Base-by-base conservation (phyloP, 2,888 invertebrate species). In the Bursaphelenchus okinawaensis region DNA sequence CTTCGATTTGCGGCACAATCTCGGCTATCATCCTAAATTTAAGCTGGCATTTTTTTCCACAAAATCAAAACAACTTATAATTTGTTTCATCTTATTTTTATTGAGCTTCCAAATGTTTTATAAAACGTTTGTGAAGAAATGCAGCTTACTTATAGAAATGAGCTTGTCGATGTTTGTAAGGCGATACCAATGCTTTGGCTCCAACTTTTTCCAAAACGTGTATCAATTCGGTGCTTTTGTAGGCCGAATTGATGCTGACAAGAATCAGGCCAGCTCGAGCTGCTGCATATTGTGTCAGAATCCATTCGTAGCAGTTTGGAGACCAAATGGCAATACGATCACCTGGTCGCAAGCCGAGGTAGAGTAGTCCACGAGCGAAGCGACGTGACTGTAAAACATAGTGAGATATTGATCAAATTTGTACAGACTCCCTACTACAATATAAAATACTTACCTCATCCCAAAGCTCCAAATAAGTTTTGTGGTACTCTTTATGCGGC, bases 291-390 rank as follows among this genome's bases (percentile, higher is more conserved):
- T 89, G 88, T 0, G 88, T 84, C 0, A 90, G 74, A 66, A 89
- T 87, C 91, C 91, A 92, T 79, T 90, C 89, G 54, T 87, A 82
- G 27, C 56, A 50, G 51, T 91, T 92, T 0, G 91, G 90, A 0
- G 89, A 88, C 89, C 90, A 91, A 22, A 92, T 85, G 0, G 89
- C 26, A 12, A 23, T n/a, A 54, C 24, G 26, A 54, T 54, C 23
- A n/a, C 54, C 90, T 24, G 84, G 86, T 62, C 87, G 81, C 19
- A 91, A 77, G 0, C 91, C 91, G 22, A 90, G 76, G 50, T 87
- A 86, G n/a, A 87, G 74, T 0, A 92, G 85, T 0, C 90, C 90
- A 0, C 89, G 88, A 0, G 90, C 91, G 3, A 91, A 78, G 60
- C 85, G 85, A 79, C 90, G 88, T 0, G 88, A 88, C 87, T 90